These are phyloP conservation scores for Drosophila pseudotakahashii DNA, from an alignment of 2,888 invertebrate genomes.

Conservation along the genomic window DNA sequence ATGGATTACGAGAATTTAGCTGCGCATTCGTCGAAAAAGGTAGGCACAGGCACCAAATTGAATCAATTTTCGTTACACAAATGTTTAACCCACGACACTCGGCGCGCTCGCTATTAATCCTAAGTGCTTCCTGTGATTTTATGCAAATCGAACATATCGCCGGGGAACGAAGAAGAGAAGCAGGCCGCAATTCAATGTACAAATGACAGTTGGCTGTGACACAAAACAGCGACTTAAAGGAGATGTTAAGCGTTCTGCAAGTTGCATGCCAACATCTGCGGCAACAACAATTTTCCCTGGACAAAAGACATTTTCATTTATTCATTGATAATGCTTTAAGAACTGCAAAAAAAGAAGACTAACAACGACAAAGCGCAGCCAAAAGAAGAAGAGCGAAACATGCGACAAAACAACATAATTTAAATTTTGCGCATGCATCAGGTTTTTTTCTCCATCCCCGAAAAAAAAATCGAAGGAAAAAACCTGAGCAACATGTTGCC, in stretches of 20 bases:
- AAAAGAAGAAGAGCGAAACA: constrained; percentile 64
- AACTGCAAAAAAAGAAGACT: constrained; percentile 18
- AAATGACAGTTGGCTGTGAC: constrained; percentile 83
- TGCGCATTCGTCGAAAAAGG: constrained; percentile 21
- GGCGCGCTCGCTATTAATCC: constrained; percentile 70
- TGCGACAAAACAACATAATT: constrained; percentile 83
- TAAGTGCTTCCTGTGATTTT: constrained; percentile 80
- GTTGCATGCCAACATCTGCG: constrained; percentile 64
- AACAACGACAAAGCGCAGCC: constrained; percentile 57
- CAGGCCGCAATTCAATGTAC: constrained; percentile 68
- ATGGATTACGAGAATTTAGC: constrained; percentile 30
- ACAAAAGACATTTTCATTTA: constrained; percentile 82
- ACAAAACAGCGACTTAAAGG: constrained; percentile 80
- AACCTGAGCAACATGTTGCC: constrained; percentile 71
- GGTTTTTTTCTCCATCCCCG: constrained; percentile 15
- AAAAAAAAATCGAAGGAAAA: constrained; percentile 10
- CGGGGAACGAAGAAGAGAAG: constrained; percentile 14
- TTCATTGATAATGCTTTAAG: constrained; percentile 78
- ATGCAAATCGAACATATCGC: constrained; percentile 78
- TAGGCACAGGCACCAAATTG: constrained; percentile 34
- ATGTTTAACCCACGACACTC: constrained; percentile 55
- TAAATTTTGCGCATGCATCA: constrained; percentile 80
- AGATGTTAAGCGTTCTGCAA: constrained; percentile 72
- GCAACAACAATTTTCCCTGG: constrained; percentile 42
- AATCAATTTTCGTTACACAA: constrained; percentile 34